Evolutionary conservation across 2,113 vertebrate genomes (phyloP), one percentile per base, ranked within the genome.

Genomic region (Oreochromis niloticus): DNA sequence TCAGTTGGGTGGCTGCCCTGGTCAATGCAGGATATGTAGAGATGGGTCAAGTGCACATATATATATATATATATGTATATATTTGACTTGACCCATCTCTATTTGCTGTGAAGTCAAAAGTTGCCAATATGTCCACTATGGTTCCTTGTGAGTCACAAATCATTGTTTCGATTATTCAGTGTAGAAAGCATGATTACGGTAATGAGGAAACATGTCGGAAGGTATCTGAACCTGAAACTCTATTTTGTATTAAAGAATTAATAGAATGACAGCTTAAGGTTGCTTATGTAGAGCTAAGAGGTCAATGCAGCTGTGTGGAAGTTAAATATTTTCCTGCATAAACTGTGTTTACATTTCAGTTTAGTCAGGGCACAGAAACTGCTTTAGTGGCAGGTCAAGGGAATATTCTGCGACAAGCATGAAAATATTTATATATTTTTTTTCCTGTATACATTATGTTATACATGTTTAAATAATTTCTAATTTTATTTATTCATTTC

Each of bases 341-440:
- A 86, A 84, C 57, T 34, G 73, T 91, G 87, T 94, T 93, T 92
- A 87, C 87, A 84, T 94, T 94, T 90, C 85, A 88, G 66, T 86
- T 81, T 81, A 84, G 83, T 22, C 56, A 78, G 85, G 82, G 83
- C 73, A 82, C 30, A 24, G 78, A 10, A 22, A 80, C 87, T 79
- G 83, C 63, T 91, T 91, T 82, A 52, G 81, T 19, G 27, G 66
- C 55, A 84, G 91, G 91, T 92, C 94, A 94, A 71, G 75, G 75
- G 81, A 91, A 81, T 52, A 3, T 12, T 12, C 54, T 57, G 50
- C 82, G 54, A 87, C 39, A 48, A 36, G 56, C 32, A 75, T 39
- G 56, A 63, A n/a, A 68, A 55, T 54, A 36, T n/a, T 68, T 61
- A 59, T 39, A 36, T 4, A 55, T 82, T 13, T 55, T 48, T 32